Evolutionary conservation across 2,888 invertebrate species (phyloP), one percentile per base, ranked within the genome.

Genomic region (Sphinx pinastri): DNA sequence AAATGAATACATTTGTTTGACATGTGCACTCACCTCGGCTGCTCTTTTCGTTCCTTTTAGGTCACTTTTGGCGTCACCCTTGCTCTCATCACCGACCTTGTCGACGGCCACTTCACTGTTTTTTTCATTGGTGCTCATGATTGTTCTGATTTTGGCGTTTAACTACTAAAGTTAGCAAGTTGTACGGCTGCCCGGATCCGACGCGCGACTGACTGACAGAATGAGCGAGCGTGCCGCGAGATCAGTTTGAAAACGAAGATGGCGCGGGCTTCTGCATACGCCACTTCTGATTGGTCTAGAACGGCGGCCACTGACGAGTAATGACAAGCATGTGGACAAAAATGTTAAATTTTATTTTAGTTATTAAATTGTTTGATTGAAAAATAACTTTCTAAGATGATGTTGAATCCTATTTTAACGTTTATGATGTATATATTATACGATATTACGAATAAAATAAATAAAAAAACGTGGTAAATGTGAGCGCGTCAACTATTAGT

Each of bases 1-100:
- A 87, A 84, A 89, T 84, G 87, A 91, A 91, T 91, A 90, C 83
- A 89, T 90, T 88, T 87, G 84, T 84, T 83, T 87, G 87, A 93
- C 92, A 93, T 93, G 94, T 93, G 89, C 86, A 95, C 97, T 96
- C 94, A 97, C 97, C 96, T 97, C 97, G 86, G 97, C 97, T 94
- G 97, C 96, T 95, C 97, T 96, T 95, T 97, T 97, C 89, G 97
- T 96, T 94, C 97, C 97, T 95, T 97, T 97, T 88, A 97, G 95
- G 89, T 97, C 97, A 94, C 96, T 96, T 95, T 97, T 97, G 71
- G 96, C 95, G 89, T 97, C 84, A 79, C 80, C 97, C 79, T 95
- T 94, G 88, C 95, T 95, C 94, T 97, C 97, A 87, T 97, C 97
- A 88, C 97, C 97, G 89, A 95, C 95, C 95, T 97, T 97, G 94